A percentile compares a stretch with the other conserved stretches of the same genome.
Conservation (phyloP, 64 coral and sea anemone genomes). For the Hydrozoanthus tunicans region DNA sequence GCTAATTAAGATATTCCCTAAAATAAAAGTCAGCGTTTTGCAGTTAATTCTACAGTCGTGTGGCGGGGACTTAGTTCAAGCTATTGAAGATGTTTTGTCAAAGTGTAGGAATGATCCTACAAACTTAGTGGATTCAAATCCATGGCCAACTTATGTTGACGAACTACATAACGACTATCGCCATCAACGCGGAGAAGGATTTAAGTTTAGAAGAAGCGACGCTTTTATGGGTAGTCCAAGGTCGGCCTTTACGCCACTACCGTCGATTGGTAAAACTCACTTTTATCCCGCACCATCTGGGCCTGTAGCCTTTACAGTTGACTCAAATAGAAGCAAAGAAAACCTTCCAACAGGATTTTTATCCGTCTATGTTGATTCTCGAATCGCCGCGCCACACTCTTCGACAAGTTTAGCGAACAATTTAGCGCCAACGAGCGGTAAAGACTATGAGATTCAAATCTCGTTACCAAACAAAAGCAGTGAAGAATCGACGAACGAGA, state of each 20-base stretch:
- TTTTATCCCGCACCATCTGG: conserved; percentile 40
- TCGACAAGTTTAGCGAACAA: conserved; percentile 10
- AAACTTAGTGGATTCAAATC: conserved; percentile 67
- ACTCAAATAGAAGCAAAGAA: conserved; percentile 44
- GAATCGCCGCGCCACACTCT: not conserved
- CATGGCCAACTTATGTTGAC: conserved; percentile 49
- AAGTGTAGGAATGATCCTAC: conserved; percentile 83
- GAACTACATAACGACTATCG: conserved; percentile 21
- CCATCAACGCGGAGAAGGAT: not conserved
- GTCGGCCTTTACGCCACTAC: conserved; percentile 38
- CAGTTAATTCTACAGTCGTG: conserved; percentile 95
- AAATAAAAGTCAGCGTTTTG: conserved; percentile 91
- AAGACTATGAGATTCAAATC: conserved; percentile 41
- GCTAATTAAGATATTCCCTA: conserved; percentile 87
- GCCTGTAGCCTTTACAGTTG: conserved; percentile 38
- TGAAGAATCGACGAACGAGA: conserved; percentile 35
- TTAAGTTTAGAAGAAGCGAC: conserved; percentile 50
- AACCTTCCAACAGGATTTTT: conserved; percentile 32
- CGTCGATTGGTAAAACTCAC: conserved; percentile 33
- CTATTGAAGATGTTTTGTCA: conserved; percentile 89
- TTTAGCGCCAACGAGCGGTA: not conserved
- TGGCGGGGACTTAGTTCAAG: conserved; percentile 86
- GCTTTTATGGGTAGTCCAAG: conserved; percentile 44
- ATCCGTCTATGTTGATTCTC: conserved; percentile 26
- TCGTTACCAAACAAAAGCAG: conserved; percentile 48